These are phyloP conservation scores for Drosophila infuscata DNA, from an alignment of 2,888 invertebrate species.

Conservation along the genomic window DNA sequence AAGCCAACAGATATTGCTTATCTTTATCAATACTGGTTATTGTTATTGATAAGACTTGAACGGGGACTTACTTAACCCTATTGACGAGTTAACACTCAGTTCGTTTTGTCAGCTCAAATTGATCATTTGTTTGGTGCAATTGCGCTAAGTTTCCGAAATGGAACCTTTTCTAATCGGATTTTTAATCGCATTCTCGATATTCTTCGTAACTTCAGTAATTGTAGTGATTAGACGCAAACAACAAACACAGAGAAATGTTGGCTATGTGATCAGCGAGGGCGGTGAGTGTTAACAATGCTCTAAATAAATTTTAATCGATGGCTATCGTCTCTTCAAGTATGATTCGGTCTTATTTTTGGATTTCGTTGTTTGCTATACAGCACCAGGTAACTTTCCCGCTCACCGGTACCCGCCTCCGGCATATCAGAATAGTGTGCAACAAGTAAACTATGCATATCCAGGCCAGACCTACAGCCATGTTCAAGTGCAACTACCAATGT, in stretches of 20 bases:
- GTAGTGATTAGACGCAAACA: slow-evolving; percentile 9
- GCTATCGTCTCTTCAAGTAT: neutral
- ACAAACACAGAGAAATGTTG: slow-evolving; percentile 13
- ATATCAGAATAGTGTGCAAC: slow-evolving; percentile 1
- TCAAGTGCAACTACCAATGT: slow-evolving; percentile 19
- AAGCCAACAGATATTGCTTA: slow-evolving; percentile 35
- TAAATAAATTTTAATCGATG: neutral
- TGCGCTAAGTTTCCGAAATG: slow-evolving; percentile 14
- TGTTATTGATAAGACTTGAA: slow-evolving; percentile 37
- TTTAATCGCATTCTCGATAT: slow-evolving; percentile 19
- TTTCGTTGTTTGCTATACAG: slow-evolving; percentile 4
- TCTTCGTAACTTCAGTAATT: slow-evolving; percentile 11
- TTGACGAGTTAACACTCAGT: slow-evolving; percentile 20
- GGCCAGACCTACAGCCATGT: slow-evolving; percentile 17
- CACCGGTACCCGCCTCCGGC: slow-evolving; percentile 10
- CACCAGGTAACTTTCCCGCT: neutral
- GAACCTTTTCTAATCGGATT: neutral
- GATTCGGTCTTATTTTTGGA: neutral
- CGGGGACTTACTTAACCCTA: slow-evolving; percentile 1
- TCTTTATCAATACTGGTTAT: slow-evolving; percentile 25
- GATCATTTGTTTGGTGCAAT: slow-evolving; percentile 4
- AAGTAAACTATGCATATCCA: neutral
- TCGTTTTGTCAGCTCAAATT: slow-evolving; percentile 8
- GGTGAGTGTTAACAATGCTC: neutral
- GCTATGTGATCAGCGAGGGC: slow-evolving; percentile 31